A percentile compares a stretch with the other conserved stretches of the same genome.
These are phyloP conservation scores for Chloropsis cyanopogon DNA, from an alignment of 2,113 vertebrate genomes.

Conservation along the genomic window DNA sequence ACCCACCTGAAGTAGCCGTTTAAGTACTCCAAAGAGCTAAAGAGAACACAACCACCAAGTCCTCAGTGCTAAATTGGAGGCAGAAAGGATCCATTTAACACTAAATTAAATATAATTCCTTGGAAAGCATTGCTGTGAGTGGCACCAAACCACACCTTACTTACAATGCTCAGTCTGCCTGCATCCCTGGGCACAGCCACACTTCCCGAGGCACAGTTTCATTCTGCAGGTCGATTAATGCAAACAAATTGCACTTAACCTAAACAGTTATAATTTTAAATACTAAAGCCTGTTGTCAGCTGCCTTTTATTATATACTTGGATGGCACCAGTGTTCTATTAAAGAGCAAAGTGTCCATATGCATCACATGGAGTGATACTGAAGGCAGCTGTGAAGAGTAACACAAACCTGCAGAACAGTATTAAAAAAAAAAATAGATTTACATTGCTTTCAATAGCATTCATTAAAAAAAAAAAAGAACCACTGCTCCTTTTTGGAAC, in stretches of 20 bases:
- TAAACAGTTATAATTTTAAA: not conserved
- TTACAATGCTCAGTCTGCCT: not conserved
- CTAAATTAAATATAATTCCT: conserved; percentile 14
- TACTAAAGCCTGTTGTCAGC: conserved; percentile 6
- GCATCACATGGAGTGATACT: not conserved
- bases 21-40: not conserved
- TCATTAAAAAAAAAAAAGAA: not conserved
- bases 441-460: conserved; percentile 24
- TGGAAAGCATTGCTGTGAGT: not conserved
- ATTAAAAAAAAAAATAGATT: not conserved
- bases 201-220: not conserved
- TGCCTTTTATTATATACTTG: not conserved
- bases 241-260: conserved; percentile 36
- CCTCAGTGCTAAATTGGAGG: not conserved
- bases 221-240: conserved; percentile 1
- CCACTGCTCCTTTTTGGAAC: conserved; percentile 8
- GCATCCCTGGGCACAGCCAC: not conserved
- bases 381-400: conserved; percentile 60
- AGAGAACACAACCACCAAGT: not conserved
- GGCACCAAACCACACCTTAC: not conserved
- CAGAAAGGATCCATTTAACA: not conserved
- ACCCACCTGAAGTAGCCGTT: not conserved
- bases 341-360: not conserved
- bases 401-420: conserved; percentile 33
- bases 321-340: not conserved